These are phyloP conservation scores for Syrphus vitripennis DNA, from an alignment of 2,888 invertebrate genomes.

Conservation along the genomic window DNA sequence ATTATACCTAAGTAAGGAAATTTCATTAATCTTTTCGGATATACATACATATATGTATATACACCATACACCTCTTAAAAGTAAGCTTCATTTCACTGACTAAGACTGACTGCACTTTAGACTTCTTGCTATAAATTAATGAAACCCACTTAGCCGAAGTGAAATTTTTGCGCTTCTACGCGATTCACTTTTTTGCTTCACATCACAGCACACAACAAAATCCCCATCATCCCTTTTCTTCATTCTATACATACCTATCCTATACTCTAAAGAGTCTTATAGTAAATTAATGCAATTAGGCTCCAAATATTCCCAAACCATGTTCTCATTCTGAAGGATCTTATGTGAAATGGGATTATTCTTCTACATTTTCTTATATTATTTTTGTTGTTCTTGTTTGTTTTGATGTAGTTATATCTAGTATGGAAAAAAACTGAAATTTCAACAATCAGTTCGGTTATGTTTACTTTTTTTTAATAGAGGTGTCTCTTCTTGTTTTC, in stretches of 20 bases:
- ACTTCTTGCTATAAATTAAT: conserved; percentile 67
- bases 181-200: conserved; percentile 14
- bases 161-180: conserved; percentile 49
- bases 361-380: background rate
- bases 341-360: conserved; percentile 66
- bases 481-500: background rate
- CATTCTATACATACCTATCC: background rate
- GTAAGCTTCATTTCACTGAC: conserved; percentile 28
- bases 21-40: conserved; percentile 65
- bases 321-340: conserved; percentile 26
- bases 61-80: conserved; percentile 33
- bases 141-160: conserved; percentile 60
- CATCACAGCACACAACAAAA: background rate
- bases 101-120: conserved; percentile 65
- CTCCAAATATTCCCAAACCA: conserved; percentile 54
- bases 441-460: conserved; percentile 46
- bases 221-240: background rate
- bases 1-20: conserved; percentile 15
- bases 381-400: conserved; percentile 5
- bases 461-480: background rate
- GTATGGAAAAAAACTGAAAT: conserved; percentile 61
- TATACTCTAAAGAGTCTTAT: background rate
- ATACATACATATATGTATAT: no score
- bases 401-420: conserved; percentile 16
- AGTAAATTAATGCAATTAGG: conserved; percentile 70